A percentile compares a stretch with the other conserved stretches of the same genome.
phyloP scores from a whole-genome alignment of 2,113 vertebrate genomes.

The Tachysurus vachellii region DNA sequence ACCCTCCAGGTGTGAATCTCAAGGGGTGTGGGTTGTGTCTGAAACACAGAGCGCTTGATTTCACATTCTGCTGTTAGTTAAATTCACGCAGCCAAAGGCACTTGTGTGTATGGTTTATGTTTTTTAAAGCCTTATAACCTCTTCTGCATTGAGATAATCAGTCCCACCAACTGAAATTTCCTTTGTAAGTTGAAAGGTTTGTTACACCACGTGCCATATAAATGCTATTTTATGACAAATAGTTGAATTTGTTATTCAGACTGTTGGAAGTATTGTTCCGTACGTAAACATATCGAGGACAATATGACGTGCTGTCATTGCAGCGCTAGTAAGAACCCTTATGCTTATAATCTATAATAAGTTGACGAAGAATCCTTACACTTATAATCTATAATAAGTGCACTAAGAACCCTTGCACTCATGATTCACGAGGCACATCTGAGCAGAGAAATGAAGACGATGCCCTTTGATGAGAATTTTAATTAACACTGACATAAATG shows the following conservation, averaged over 20 bases:
- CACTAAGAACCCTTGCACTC: background rate
- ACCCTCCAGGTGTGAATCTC: background rate
- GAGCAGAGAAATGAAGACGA: slow-evolving; percentile 33
- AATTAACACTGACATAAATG: slow-evolving; percentile 40
- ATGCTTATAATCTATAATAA: background rate
- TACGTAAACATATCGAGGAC: background rate
- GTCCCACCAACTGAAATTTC: no score
- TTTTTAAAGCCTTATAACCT: background rate
- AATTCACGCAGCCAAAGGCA: background rate
- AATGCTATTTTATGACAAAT: background rate
- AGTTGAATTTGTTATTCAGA: background rate
- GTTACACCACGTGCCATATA: background rate
- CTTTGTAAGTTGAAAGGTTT: background rate
- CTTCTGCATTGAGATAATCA: background rate
- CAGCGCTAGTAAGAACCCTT: background rate
- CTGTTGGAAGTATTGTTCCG: background rate
- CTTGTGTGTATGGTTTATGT: background rate
- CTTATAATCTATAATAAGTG: slow-evolving; percentile 14
- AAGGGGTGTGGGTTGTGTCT: background rate
- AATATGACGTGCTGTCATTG: background rate
- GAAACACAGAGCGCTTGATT: background rate
- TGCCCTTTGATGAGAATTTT: slow-evolving; percentile 40
- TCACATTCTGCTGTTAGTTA: background rate
- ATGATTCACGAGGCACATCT: slow-evolving; percentile 30
- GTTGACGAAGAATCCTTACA: background rate